Evolutionary conservation across 2,113 vertebrate genomes (phyloP).

Genomic region (Eupsittula cactorum): DNA sequence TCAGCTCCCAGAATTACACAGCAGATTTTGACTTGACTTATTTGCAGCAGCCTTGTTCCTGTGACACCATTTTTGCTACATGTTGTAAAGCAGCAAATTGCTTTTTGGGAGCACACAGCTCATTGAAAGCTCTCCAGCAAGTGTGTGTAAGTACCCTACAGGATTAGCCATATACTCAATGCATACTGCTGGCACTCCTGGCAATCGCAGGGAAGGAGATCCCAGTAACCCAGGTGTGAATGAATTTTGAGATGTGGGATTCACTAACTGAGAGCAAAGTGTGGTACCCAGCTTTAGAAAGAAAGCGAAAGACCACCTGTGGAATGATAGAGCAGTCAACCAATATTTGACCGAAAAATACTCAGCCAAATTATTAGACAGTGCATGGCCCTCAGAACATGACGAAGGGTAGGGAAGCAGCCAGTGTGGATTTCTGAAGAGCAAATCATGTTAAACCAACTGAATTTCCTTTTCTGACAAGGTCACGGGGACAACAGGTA

Average conservation of each 20-base stretch:
- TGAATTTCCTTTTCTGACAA: background rate
- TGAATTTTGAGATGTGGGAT: background rate
- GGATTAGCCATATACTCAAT: no score
- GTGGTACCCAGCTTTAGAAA: background rate
- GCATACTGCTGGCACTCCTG: fast-evolving
- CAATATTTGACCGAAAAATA: background rate
- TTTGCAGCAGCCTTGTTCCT: background rate
- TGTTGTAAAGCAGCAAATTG: background rate
- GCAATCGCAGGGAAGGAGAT: background rate
- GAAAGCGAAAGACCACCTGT: background rate
- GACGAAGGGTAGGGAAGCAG: background rate
- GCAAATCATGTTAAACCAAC: background rate
- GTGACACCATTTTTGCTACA: background rate
- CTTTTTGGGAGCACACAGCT: background rate
- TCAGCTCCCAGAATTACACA: background rate
- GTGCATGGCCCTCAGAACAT: background rate
- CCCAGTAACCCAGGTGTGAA: background rate
- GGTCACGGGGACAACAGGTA: background rate
- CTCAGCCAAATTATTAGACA: background rate
- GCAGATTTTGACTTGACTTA: background rate
- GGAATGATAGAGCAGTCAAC: background rate
- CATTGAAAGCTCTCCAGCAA: background rate
- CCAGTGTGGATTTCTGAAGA: background rate
- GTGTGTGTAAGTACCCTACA: background rate
- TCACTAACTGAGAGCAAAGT: background rate